Evolutionary conservation across 1,140 invertebrate genomes (phyloP), one percentile per base, ranked within the genome.

Genomic region (Drosophila nigrodunni): DNA sequence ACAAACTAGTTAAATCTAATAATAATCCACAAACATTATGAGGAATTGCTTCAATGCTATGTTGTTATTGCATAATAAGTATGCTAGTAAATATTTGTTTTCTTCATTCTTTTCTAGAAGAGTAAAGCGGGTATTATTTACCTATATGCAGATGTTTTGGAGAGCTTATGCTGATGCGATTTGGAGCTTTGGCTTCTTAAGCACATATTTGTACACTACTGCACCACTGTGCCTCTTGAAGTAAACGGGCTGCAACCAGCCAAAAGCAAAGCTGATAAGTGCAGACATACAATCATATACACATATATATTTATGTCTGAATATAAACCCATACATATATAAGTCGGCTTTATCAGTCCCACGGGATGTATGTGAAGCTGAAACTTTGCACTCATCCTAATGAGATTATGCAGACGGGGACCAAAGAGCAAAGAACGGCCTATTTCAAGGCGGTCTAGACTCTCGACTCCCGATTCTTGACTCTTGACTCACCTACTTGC

Each of bases 341-440:
- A 57, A 57, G 54, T 34, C 35, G 49, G 35, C 66, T 70, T 74
- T 70, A 74, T 74, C 72, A 62, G 71, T 55, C 6, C 34, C 50
- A 13, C 21, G 7, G 59, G 30, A 10, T 7, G 30, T 30, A 5
- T 57, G 13, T 60, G 46, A 9, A 59, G 30, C 57, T 62, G 50
- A 70, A 70, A 74, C 72, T 74, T 74, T 74, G 66, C 52, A 64
- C 72, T 74, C 37, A n/a, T 57, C 58, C 50, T 74, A 74, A 70
- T 62, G 58, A 62, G 72, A 74, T 74, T 74, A 69, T 62, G 58
- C 41, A 52, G 37, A 30, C 15, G 34, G 46, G 35, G 60, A 5
- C 3, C 47, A 55, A 64, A 64, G 41, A 64, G 50, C 50, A 41
- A 61, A 30, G 46, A 73, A 54, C 57, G 57, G 35, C 54, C 61